A percentile compares a stretch with the other conserved stretches of the same genome.
phyloP scores from a whole-genome alignment of 1,140 invertebrate genomes.

The Cydia amplana region DNA sequence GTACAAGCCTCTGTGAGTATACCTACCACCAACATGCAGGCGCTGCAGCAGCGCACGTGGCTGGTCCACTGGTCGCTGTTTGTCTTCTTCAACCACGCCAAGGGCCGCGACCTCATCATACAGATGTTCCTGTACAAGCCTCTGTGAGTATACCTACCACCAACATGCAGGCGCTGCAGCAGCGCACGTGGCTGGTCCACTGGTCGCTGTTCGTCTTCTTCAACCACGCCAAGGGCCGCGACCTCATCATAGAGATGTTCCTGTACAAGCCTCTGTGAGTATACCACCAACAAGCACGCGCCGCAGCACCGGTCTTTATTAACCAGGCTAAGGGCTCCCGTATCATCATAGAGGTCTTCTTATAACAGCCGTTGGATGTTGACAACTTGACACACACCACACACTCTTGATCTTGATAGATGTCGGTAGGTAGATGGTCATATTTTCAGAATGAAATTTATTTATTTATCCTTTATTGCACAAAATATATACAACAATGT shows the following conservation, averaged over 20 bases:
- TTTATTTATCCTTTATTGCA: too few species aligned
- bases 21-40: conserved; percentile 84
- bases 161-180: conserved; percentile 94
- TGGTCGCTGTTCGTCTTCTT: conserved; percentile 99
- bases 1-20: conserved; percentile 92
- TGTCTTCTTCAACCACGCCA: conserved; percentile 99
- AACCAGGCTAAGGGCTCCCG: too few species aligned
- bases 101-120: conserved; percentile 97
- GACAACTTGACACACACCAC: too few species aligned
- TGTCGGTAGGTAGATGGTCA: too few species aligned
- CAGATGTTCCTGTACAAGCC: conserved; percentile 99
- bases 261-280: conserved; percentile 86
- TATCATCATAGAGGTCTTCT: too few species aligned
- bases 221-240: conserved; percentile 97
- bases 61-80: conserved; percentile 99
- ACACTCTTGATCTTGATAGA: too few species aligned
- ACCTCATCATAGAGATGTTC: conserved; percentile 99
- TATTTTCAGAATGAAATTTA: too few species aligned
- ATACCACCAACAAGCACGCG: conserved; percentile 64
- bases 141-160: conserved; percentile 85
- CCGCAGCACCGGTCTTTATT: too few species aligned
- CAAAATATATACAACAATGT: too few species aligned
- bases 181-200: too few species aligned
- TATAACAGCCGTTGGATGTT: too few species aligned
- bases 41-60: conserved; percentile 99